These are phyloP conservation scores for Caenorhabditis remanei DNA, from an alignment of 1,140 invertebrate species.

Conservation along the genomic window DNA sequence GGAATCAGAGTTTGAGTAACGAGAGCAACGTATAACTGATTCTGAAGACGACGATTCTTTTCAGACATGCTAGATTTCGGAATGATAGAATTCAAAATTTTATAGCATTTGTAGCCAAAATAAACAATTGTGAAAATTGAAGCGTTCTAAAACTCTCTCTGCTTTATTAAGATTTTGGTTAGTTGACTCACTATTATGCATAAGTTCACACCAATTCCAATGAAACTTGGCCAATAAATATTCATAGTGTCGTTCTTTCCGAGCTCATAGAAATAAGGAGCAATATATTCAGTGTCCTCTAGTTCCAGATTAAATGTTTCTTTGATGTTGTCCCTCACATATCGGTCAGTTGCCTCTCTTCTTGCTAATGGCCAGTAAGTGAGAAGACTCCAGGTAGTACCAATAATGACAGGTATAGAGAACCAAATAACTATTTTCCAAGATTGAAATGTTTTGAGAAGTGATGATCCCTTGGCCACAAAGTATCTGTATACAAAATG, in stretches of 20 bases:
- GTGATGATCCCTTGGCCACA: neutral
- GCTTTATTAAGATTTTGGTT: neutral
- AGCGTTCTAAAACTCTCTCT: neutral
- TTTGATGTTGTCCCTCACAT: neutral
- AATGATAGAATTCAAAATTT: neutral
- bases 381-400: neutral
- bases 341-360: neutral
- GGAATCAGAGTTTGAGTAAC: slow-evolving; percentile 16
- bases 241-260: neutral
- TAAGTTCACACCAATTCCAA: slow-evolving; percentile 11
- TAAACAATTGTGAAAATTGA: slow-evolving; percentile 7
- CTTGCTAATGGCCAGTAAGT: neutral
- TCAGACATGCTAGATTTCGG: neutral
- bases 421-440: neutral
- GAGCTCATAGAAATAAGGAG: slow-evolving; percentile 16
- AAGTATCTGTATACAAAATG: slow-evolving; percentile 12
- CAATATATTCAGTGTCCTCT: neutral
- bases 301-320: neutral
- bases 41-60: slow-evolving; percentile 8
- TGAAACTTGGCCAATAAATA: slow-evolving; percentile 23
- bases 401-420: neutral
- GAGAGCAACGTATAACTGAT: neutral
- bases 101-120: slow-evolving; percentile 15
- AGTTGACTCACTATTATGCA: neutral
- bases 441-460: neutral